Conservation (phyloP, 2,888 invertebrate genomes). For the Phasia obesa region DNA sequence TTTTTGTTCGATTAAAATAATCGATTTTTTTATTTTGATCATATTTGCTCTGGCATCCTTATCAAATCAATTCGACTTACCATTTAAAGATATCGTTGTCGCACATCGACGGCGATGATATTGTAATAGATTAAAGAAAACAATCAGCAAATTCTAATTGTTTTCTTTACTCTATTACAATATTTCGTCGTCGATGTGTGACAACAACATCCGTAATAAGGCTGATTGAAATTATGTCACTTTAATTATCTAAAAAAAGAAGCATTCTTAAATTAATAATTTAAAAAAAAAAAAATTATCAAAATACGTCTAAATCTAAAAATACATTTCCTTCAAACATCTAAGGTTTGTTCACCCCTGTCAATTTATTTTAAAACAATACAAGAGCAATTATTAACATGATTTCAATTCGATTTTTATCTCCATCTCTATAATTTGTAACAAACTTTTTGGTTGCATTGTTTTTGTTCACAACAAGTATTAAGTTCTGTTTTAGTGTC, state of each 20-base stretch:
- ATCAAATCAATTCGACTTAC: no score
- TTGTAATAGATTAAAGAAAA: no score
- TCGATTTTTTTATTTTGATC: no score
- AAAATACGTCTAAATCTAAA: neutral
- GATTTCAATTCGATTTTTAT: conserved; percentile 50
- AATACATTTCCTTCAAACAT: neutral
- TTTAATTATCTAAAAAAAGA: neutral
- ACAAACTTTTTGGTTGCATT: conserved; percentile 37
- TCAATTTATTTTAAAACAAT: neutral
- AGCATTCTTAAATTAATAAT: neutral
- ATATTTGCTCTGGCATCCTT: no score
- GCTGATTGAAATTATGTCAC: no score
- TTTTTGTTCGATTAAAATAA: no score
- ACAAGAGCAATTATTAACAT: conserved; percentile 27
- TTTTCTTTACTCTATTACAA: no score
- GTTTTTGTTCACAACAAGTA: conserved; percentile 27
- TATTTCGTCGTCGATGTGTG: no score
- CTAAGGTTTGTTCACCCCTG: conserved; percentile 11
- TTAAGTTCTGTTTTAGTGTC: conserved; percentile 59
- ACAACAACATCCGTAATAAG: no score
- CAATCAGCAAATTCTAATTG: no score
- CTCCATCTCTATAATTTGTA: conserved; percentile 56
- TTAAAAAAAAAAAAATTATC: neutral
- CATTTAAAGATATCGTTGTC: no score
- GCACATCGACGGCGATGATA: no score